Percentiles rank a stretch among this genome's conserved stretches.
phyloP scores from a whole-genome alignment of 2,888 invertebrate species.

The Anorthoa munda region DNA sequence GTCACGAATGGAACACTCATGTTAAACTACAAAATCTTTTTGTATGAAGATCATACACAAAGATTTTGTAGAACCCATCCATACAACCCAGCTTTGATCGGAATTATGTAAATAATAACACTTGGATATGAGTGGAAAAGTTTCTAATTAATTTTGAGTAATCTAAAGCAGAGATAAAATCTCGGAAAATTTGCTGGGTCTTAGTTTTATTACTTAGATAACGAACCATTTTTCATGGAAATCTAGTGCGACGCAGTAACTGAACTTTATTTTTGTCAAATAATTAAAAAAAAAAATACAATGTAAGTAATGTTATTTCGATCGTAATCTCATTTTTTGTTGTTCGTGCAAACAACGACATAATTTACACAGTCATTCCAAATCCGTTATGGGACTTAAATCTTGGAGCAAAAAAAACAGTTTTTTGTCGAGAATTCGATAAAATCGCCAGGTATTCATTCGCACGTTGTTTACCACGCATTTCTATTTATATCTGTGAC shows the following conservation, averaged over 20 bases:
- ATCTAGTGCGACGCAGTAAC: not conserved
- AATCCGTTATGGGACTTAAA: constrained; percentile 51
- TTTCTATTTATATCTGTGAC: constrained; percentile 78
- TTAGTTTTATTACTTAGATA: not conserved
- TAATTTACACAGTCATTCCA: constrained; percentile 43
- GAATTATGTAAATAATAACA: not conserved
- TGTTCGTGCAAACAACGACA: constrained; percentile 30
- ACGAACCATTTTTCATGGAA: not conserved
- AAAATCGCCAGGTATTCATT: constrained; percentile 49
- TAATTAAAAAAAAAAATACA: constrained; percentile 2
- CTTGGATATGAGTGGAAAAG: not conserved
- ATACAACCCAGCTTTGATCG: not conserved
- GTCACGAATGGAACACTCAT: constrained; percentile 40
- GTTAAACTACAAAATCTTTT: constrained; percentile 27
- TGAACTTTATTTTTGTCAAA: not conserved
- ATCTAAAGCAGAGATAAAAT: constrained; percentile 3
- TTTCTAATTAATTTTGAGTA: not conserved
- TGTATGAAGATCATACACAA: not conserved
- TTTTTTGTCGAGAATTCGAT: constrained; percentile 29
- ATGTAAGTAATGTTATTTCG: constrained; percentile 20
- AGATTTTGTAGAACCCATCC: too few species aligned
- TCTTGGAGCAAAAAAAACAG: constrained; percentile 20
- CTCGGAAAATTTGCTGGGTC: not conserved
- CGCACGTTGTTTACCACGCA: constrained; percentile 65
- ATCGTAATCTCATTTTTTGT: constrained; percentile 42